A percentile compares a stretch with the other conserved stretches of the same genome.
These are phyloP conservation scores for Acrocephalus arundinaceus DNA, from an alignment of 2,113 vertebrate genomes.

Conservation along the genomic window DNA sequence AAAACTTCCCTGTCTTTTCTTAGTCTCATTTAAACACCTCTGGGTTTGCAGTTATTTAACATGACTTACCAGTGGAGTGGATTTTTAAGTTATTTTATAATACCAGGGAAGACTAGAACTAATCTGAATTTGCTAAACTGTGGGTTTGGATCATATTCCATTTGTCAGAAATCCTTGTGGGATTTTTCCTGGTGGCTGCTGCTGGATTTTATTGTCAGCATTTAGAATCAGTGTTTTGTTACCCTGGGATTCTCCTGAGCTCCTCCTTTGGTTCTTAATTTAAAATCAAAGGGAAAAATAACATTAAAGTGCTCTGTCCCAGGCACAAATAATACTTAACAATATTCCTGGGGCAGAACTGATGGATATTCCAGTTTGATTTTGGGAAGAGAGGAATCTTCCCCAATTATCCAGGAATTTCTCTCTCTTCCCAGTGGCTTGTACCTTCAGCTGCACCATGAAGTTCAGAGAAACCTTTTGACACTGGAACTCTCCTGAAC, in stretches of 20 bases:
- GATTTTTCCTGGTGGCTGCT: not conserved
- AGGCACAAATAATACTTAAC: no score
- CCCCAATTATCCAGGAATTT: not conserved
- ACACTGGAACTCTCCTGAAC: no score
- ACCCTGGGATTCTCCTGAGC: no score
- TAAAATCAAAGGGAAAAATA: not conserved
- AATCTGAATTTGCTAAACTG: not conserved
- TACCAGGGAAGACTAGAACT: not conserved
- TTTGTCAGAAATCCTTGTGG: not conserved
- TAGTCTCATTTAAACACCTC: not conserved
- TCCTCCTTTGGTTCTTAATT: not conserved
- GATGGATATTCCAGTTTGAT: rapidly evolving
- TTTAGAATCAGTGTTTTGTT: not conserved
- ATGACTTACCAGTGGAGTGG: not conserved
- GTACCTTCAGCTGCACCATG: conserved; percentile 96
- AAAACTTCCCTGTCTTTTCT: not conserved
- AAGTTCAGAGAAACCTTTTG: no score
- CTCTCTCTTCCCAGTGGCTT: conserved; percentile 79
- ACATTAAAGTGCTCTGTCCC: rapidly evolving
- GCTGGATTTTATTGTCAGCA: not conserved
- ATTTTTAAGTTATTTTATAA: not conserved
- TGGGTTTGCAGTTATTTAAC: not conserved
- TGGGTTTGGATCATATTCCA: not conserved
- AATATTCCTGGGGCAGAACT: not conserved
- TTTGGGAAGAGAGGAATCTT: not conserved